phyloP scores from a whole-genome alignment of 2,888 invertebrate genomes.

The Uloborus plumipes region DNA sequence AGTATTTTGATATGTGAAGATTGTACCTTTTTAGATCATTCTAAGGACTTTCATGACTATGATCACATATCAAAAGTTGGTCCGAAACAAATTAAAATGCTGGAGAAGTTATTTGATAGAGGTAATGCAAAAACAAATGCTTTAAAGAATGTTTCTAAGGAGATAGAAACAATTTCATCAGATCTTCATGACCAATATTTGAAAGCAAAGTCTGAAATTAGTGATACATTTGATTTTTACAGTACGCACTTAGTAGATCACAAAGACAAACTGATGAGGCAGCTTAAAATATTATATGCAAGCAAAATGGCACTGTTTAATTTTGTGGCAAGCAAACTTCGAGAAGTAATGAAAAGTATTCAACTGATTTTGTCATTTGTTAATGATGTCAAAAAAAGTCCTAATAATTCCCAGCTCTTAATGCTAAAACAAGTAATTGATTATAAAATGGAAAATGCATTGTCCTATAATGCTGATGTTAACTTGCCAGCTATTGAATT shows the following conservation, averaged over 20 bases:
- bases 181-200: conserved; percentile 72
- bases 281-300: conserved; percentile 92
- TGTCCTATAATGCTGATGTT: conserved; percentile 86
- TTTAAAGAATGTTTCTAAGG: conserved; percentile 82
- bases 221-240: conserved; percentile 96
- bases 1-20: conserved; percentile 94
- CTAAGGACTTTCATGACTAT: conserved; percentile 82
- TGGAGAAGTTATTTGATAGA: conserved; percentile 83
- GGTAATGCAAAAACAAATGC: conserved; percentile 90
- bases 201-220: conserved; percentile 78
- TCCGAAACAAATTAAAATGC: conserved; percentile 83
- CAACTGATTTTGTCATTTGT: conserved; percentile 93
- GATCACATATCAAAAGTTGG: conserved; percentile 88
- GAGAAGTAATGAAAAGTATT: conserved; percentile 91
- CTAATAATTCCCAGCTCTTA: conserved; percentile 88
- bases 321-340: conserved; percentile 90
- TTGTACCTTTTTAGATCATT: conserved; percentile 91
- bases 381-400: conserved; percentile 90
- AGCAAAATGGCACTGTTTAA: conserved; percentile 89
- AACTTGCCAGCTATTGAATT: conserved; percentile 88
- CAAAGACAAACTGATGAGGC: conserved; percentile 92
- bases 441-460: conserved; percentile 85
- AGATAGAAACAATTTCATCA: conserved; percentile 86
- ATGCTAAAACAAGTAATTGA: conserved; percentile 95
- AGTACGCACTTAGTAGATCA: conserved; percentile 95